Percentiles rank a stretch among this genome's conserved stretches.
Evolutionary conservation across 2,113 vertebrate genomes (phyloP).

Genomic region (Mastomys coucha): DNA sequence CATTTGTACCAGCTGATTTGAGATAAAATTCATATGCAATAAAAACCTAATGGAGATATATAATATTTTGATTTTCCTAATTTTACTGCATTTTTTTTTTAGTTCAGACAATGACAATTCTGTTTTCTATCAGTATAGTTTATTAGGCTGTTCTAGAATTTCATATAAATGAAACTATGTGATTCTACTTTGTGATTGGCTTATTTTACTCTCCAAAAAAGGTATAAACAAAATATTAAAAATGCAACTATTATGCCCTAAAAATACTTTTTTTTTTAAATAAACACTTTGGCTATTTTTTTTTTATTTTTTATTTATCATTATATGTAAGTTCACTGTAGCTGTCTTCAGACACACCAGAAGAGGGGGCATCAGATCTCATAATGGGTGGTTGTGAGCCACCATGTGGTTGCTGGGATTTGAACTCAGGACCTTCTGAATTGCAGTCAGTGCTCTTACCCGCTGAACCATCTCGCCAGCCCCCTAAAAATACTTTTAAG

Average conservation of each 20-base stretch:
- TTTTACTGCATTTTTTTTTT: background rate
- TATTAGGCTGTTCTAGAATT: background rate
- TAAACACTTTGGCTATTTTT: no score
- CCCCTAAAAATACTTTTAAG: background rate
- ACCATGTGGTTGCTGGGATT: no score
- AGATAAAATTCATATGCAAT: background rate
- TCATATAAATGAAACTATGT: background rate
- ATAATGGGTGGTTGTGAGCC: no score
- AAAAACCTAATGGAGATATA: background rate
- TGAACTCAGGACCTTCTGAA: no score
- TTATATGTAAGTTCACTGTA: no score
- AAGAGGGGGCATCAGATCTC: no score
- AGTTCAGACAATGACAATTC: background rate
- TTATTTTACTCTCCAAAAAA: background rate
- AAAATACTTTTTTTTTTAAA: background rate
- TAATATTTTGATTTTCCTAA: background rate
- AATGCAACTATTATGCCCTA: background rate
- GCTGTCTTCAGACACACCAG: no score
- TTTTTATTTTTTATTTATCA: no score
- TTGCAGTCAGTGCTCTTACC: no score
- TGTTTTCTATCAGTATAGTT: background rate
- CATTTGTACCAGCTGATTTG: background rate
- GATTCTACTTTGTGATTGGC: background rate
- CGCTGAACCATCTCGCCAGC: no score
- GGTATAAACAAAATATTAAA: conserved; percentile 1